Base-by-base conservation (phyloP, 2,888 invertebrate genomes). In the Eilema griseolum region DNA sequence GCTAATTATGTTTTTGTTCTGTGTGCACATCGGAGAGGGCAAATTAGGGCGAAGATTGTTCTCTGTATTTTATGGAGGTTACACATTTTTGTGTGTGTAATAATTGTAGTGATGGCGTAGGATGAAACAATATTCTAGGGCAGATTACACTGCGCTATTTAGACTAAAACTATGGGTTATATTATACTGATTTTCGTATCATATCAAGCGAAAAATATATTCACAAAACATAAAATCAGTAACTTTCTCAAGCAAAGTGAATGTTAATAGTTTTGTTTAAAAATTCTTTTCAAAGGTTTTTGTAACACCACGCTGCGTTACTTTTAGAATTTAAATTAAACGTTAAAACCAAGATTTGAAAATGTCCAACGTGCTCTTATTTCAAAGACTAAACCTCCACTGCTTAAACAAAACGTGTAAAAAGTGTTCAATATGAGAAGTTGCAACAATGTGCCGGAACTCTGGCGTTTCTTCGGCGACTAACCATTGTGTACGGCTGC, bases 361-460 rank as follows among this genome's bases (percentile, higher is more conserved):
- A 1, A 16, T 41, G 59, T 37, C 2, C 24, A 57, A 66, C 26
- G 26, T n/a, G 26, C 68, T 52, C 66, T 71, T 33, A 63, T 66
- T 77, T 77, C 61, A 65, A 77, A 71, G 46, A 67, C 11, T 65
- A 70, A 63, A 62, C 16, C 46, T 20, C 24, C 52, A 7, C 69
- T 26, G 41, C 74, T 68, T 63, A 61, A 61, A 67, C 73, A 70
- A 79, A 77, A 24, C 64, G 60, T 59, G 24, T 65, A 72, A 79
- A 77, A 80, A 71, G 16, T 66, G 31, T 71, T n/a, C 71, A 73
- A 75, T 70, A 73, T 69, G 66, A 71, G 64, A 61, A 64, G 65
- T 67, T 64, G 63, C 64, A 3, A 71, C 80, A 66, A 66, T 66
- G 23, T 66, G 66, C 75, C 78, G 80, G 79, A 75, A 79, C 71